A percentile compares a stretch with the other conserved stretches of the same genome.
These are phyloP conservation scores for Zosterops japonicus DNA, from an alignment of 2,113 vertebrate species.

Conservation along the genomic window DNA sequence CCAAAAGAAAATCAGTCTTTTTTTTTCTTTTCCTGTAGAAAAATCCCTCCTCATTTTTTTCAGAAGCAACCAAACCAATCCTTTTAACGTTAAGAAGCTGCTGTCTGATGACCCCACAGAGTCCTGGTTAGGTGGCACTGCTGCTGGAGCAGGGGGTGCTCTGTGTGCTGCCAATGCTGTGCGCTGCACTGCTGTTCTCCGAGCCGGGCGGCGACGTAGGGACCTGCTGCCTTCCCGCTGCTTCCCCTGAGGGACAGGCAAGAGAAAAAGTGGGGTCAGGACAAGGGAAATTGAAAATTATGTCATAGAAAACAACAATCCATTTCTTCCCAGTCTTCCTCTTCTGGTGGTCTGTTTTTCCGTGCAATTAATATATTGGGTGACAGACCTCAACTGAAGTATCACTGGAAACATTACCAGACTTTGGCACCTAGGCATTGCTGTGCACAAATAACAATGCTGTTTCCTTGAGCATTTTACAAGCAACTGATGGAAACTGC, in stretches of 20 bases:
- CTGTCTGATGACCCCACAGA: not conserved
- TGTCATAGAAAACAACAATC: not conserved
- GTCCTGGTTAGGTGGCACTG: constrained; percentile 83
- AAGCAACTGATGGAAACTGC: not conserved
- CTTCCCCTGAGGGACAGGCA: constrained; percentile 75
- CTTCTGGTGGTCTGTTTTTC: not conserved
- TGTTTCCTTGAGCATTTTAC: not conserved
- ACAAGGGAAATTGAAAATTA: not conserved
- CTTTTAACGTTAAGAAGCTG: constrained; percentile 27
- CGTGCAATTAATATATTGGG: not conserved
- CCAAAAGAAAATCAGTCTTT: constrained; percentile 53
- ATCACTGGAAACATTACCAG: not conserved
- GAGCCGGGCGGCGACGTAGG: constrained; percentile 83
- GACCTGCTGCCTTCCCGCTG: constrained; percentile 78
- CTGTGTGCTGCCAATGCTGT: constrained; percentile 94
- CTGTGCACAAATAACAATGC: not conserved
- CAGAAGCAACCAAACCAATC: constrained; percentile 49
- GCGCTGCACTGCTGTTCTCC: constrained; percentile 92
- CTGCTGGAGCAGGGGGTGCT: constrained; percentile 97
- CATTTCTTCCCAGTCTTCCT: not conserved
- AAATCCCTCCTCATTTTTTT: constrained; percentile 14
- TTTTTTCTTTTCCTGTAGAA: not conserved
- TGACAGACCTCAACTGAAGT: not conserved
- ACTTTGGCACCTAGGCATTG: not conserved
- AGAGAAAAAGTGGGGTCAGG: not conserved